phyloP scores from a whole-genome alignment of 2,113 vertebrate species.

The Callocephalon fimbriatum region DNA sequence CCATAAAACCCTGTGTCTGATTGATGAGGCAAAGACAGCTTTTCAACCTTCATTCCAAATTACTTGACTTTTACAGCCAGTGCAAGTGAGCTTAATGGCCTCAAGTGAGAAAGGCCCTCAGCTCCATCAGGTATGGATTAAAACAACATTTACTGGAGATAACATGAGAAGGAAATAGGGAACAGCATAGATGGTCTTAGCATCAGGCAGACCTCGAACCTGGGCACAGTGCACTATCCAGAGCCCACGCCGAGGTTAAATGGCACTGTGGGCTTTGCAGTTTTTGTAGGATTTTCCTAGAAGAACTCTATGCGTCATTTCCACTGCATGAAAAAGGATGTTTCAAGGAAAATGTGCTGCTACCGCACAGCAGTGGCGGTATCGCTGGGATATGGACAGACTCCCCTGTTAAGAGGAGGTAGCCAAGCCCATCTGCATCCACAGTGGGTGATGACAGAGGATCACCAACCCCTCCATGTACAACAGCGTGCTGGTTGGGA shows the following conservation, averaged over 20 bases:
- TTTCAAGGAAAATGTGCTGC: not conserved
- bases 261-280: fast-evolving
- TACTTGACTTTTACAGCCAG: no score
- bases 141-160: not conserved
- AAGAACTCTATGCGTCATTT: not conserved
- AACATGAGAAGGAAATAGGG: fast-evolving
- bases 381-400: fast-evolving
- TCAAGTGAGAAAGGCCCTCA: not conserved
- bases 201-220: not conserved
- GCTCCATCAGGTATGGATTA: not conserved
- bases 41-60: no score
- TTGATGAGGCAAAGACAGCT: no score
- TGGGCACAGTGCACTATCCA: fast-evolving
- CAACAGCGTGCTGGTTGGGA: fast-evolving
- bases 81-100: fast-evolving
- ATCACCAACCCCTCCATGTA: fast-evolving
- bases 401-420: fast-evolving
- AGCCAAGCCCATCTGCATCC: not conserved
- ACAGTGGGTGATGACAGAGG: not conserved
- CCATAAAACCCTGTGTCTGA: no score
- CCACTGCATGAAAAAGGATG: not conserved
- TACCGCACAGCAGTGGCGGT: fast-evolving
- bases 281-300: not conserved
- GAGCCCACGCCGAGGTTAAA: not conserved
- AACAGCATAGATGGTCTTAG: not conserved